Evolutionary conservation across 2,888 invertebrate genomes (phyloP).

Genomic region (Gari tellinella): DNA sequence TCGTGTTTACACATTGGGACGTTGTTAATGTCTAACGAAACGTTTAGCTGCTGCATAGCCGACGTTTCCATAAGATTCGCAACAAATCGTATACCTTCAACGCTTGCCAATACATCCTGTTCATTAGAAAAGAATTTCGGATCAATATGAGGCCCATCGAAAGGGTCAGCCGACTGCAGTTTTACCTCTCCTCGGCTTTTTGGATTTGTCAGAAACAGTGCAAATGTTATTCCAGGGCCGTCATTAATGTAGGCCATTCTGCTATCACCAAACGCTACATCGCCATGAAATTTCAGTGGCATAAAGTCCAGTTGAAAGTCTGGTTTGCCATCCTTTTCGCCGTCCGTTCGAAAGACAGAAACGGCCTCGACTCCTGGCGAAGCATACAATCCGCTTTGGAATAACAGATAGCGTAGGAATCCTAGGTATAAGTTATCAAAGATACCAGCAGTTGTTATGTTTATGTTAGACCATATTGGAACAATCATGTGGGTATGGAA

Average conservation of each 20-base stretch:
- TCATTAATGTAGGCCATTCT: slow-evolving; percentile 2
- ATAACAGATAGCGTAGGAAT: slow-evolving; percentile 23
- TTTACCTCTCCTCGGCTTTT: slow-evolving; percentile 92
- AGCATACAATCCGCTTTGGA: slow-evolving; percentile 21
- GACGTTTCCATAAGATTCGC: slow-evolving; percentile 21
- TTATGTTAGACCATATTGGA: slow-evolving; percentile 19
- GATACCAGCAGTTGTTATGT: background rate
- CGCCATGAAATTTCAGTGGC: slow-evolving; percentile 8
- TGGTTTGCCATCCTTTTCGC: background rate
- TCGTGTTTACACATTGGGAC: slow-evolving; percentile 16
- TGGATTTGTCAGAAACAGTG: slow-evolving; percentile 84
- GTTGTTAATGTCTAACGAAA: slow-evolving; percentile 1
- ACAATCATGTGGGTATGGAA: slow-evolving; percentile 72
- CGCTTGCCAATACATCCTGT: slow-evolving; percentile 34
- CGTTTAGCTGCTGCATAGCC: slow-evolving; percentile 19
- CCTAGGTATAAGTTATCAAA: background rate
- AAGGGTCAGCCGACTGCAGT: slow-evolving; percentile 90
- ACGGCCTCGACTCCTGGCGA: slow-evolving; percentile 1
- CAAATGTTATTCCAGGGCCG: slow-evolving; percentile 17
- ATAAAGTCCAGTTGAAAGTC: slow-evolving; percentile 30
- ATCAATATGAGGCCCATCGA: slow-evolving; percentile 92
- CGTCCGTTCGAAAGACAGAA: slow-evolving; percentile 17
- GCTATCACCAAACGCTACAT: background rate
- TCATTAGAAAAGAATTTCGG: slow-evolving; percentile 92
- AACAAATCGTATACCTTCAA: slow-evolving; percentile 25